Conservation (phyloP, 2,797 vertebrate species). For the Staurois parvus region DNA sequence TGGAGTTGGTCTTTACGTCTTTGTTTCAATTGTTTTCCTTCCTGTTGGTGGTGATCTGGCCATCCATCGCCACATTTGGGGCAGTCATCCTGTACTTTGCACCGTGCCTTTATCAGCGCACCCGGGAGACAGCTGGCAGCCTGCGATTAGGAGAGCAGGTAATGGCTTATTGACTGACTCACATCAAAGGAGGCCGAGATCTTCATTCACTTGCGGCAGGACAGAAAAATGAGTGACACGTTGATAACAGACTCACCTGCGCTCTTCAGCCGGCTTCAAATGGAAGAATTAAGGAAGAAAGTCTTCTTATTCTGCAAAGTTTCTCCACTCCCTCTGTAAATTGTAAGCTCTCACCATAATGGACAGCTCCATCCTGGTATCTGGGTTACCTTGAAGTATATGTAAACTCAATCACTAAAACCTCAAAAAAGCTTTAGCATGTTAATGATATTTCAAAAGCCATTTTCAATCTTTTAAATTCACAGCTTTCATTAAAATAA, state of each 20-base stretch:
- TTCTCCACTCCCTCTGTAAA: not conserved
- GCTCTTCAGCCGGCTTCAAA: not conserved
- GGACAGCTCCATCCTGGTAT: too few relatives aligned
- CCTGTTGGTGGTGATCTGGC: not conserved
- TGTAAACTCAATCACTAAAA: too few relatives aligned
- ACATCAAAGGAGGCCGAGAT: conserved; percentile 48
- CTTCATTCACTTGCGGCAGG: conserved; percentile 35
- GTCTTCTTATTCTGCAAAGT: conserved; percentile 1
- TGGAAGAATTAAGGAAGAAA: conserved; percentile 26
- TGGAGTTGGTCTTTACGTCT: not conserved
- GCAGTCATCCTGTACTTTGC: conserved; percentile 9
- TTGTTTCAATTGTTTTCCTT: not conserved
- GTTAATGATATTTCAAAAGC: too few relatives aligned
- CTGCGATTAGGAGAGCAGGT: conserved; percentile 40
- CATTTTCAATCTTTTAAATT: too few relatives aligned
- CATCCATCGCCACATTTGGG: conserved; percentile 7
- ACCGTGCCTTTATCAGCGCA: conserved; percentile 30
- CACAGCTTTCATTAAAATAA: too few relatives aligned
- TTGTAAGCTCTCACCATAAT: not conserved
- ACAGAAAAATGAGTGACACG: conserved; percentile 40
- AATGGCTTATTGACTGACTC: conserved; percentile 56
- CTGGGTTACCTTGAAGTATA: not conserved
- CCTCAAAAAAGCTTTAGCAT: too few relatives aligned
- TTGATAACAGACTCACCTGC: conserved; percentile 39
- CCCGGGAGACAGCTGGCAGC: conserved; percentile 43